phyloP scores from a whole-genome alignment of 2,113 vertebrate species.

The Andinoacara biseriatus region DNA sequence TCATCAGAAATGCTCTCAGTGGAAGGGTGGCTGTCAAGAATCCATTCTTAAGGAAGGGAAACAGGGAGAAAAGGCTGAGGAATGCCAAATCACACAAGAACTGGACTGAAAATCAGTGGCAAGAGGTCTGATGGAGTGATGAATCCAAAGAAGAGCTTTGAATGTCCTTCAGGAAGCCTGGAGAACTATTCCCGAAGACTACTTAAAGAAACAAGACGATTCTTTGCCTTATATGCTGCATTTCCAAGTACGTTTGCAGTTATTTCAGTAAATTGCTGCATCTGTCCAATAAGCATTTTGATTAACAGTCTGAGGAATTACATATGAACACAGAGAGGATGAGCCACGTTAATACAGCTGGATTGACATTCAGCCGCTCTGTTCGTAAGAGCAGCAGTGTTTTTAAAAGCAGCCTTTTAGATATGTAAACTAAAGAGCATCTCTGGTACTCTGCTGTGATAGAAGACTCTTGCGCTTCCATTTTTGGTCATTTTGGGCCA shows the following conservation, averaged over 20 bases:
- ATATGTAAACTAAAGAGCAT: constrained; percentile 10
- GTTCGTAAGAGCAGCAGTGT: neutral
- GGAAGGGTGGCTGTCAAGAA: no score
- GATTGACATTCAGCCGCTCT: neutral
- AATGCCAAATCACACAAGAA: no score
- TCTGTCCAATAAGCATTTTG: no score
- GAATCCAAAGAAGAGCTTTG: no score
- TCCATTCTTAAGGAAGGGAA: no score
- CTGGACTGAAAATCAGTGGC: no score
- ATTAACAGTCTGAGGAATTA: neutral
- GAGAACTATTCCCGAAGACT: no score
- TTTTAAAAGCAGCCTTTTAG: neutral
- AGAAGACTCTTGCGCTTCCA: neutral
- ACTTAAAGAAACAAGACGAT: neutral
- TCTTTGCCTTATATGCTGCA: neutral
- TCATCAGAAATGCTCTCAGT: no score
- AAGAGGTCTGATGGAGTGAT: no score
- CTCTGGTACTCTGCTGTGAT: neutral
- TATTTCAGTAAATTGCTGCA: neutral
- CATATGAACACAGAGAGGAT: neutral
- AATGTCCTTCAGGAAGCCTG: no score
- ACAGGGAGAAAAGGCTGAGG: no score
- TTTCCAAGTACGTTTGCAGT: neutral
- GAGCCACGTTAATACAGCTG: neutral
- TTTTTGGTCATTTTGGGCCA: neutral